Evolutionary conservation across 2,113 vertebrate species (phyloP).

Genomic region (Sterrhoptilus dennistouni): DNA sequence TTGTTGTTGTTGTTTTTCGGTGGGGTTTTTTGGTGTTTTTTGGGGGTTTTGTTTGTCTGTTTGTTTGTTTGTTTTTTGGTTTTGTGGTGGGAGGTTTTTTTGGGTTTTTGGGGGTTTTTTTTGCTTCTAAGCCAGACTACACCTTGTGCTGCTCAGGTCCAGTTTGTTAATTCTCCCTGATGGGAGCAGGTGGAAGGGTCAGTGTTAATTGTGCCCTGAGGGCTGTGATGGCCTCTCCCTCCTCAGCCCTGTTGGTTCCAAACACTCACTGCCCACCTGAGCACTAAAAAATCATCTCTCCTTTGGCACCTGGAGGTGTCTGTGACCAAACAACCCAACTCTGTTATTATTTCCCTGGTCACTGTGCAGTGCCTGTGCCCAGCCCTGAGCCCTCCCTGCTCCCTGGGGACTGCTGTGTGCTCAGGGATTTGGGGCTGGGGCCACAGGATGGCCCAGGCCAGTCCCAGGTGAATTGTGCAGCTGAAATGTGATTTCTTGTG

Average conservation of each 20-base stretch:
- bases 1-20: too few species aligned
- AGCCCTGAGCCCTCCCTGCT: not conserved
- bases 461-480: not conserved
- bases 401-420: not conserved
- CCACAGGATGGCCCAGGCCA: not conserved
- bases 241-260: constrained; percentile 23
- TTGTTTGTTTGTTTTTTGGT: too few species aligned
- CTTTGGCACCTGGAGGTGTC: not conserved
- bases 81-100: too few species aligned
- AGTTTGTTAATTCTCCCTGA: constrained; percentile 54
- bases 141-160: constrained; percentile 49
- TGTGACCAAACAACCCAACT: not conserved
- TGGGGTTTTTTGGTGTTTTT: too few species aligned
- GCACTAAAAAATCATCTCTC: not conserved
- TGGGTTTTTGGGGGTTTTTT: not conserved
- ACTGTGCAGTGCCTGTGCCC: rapidly evolving
- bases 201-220: constrained; percentile 68
- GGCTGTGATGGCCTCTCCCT: constrained; percentile 30
- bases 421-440: not conserved
- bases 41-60: too few species aligned
- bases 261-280: not conserved
- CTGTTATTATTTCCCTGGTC: not conserved
- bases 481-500: not conserved
- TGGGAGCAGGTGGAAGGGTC: constrained; percentile 54
- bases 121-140: not conserved